Percentiles rank a stretch among this genome's conserved stretches.
Evolutionary conservation across 2,888 invertebrate genomes (phyloP).

Genomic region (Hydrotaea diabolus): DNA sequence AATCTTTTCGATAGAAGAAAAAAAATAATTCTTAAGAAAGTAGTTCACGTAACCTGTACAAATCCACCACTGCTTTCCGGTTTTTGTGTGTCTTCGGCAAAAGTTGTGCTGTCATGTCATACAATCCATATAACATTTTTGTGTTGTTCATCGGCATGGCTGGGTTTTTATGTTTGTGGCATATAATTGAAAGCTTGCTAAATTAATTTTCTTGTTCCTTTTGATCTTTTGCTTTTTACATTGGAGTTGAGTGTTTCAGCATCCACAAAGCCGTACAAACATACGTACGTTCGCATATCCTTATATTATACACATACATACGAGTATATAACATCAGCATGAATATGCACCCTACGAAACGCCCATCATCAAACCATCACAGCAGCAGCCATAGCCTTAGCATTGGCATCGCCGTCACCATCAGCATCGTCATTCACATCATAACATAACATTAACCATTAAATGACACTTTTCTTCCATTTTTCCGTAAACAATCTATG

Average conservation of each 20-base stretch:
- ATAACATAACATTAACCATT: constrained; percentile 60
- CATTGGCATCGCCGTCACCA: constrained; percentile 1
- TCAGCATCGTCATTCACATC: constrained; percentile 9
- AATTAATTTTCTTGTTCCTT: constrained; percentile 77
- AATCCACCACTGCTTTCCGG: too few species aligned
- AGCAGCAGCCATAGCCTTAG: constrained; percentile 6
- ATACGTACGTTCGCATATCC: too few species aligned
- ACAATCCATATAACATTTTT: constrained; percentile 64
- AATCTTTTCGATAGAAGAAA: too few species aligned
- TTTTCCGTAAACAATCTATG: constrained; percentile 21
- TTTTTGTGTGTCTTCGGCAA: neutral
- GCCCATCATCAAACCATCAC: constrained; percentile 41
- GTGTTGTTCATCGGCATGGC: constrained; percentile 47
- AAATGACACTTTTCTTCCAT: constrained; percentile 60
- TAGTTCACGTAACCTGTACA: too few species aligned
- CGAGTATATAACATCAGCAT: neutral
- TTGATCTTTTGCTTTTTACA: constrained; percentile 66
- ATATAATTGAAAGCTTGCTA: constrained; percentile 80
- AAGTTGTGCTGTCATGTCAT: constrained; percentile 62
- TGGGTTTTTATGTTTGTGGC: constrained; percentile 77
- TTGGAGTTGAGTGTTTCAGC: constrained; percentile 15
- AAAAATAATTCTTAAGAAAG: too few species aligned
- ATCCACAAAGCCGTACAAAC: neutral
- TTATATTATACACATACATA: too few species aligned
- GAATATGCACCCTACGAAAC: constrained; percentile 31